Percentiles rank a stretch among this genome's conserved stretches.
phyloP scores from a whole-genome alignment of 1,140 invertebrate genomes.

The Muscidifurax raptorellus region DNA sequence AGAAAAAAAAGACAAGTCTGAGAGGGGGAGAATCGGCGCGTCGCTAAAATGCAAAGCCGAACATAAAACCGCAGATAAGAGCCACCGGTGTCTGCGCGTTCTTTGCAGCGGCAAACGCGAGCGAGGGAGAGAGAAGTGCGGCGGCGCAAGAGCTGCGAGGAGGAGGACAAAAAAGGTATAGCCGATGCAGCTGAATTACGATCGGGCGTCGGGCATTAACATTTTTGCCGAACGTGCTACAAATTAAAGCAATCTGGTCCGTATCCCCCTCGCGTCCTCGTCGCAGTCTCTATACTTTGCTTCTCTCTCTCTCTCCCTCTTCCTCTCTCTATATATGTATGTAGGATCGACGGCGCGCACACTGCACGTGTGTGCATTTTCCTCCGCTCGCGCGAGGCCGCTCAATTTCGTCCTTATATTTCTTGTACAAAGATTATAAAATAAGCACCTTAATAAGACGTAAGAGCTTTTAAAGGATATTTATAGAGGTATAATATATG shows the following conservation, averaged over 20 bases:
- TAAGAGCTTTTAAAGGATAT: constrained; percentile 37
- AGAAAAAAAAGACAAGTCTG: constrained; percentile 22
- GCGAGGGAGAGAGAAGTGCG: constrained; percentile 37
- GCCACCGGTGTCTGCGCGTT: constrained; percentile 57
- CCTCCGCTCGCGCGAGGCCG: neutral
- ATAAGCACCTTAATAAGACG: constrained; percentile 46
- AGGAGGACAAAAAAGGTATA: constrained; percentile 46
- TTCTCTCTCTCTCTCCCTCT: constrained; percentile 19
- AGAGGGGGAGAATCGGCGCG: constrained; percentile 57
- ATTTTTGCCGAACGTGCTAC: constrained; percentile 68
- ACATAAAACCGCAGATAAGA: constrained; percentile 70
- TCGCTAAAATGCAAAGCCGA: constrained; percentile 67
- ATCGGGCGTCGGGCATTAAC: constrained; percentile 67
- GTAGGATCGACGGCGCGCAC: too few relatives aligned
- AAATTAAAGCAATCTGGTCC: constrained; percentile 71
- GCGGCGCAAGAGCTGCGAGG: neutral
- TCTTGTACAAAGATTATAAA: constrained; percentile 39
- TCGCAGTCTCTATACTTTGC: constrained; percentile 33
- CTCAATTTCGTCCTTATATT: constrained; percentile 29
- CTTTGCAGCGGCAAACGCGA: constrained; percentile 43
- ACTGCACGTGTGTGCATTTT: constrained; percentile 28
- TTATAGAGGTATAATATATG: neutral
- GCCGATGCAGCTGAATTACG: constrained; percentile 64
- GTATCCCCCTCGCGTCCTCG: constrained; percentile 57
- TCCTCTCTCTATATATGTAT: neutral